phyloP scores from a whole-genome alignment of 2,888 invertebrate genomes.

The Hypercompe scribonia region DNA sequence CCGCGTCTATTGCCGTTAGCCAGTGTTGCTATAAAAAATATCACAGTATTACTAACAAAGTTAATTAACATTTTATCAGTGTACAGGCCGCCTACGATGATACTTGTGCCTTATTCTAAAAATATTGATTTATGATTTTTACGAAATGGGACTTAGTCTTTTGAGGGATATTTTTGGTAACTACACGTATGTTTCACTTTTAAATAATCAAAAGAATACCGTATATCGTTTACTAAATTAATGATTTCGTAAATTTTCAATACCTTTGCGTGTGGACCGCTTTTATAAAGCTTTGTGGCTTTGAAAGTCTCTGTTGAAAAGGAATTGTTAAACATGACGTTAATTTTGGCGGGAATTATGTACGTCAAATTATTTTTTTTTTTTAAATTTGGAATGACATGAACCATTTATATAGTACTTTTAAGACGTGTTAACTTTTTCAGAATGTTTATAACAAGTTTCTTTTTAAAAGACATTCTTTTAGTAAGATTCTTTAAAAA shows the following conservation, averaged over 20 bases:
- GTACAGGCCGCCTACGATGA: not conserved
- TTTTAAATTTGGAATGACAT: not conserved
- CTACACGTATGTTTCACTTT: not conserved
- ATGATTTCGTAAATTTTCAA: conserved; percentile 6
- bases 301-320: not conserved
- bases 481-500: not conserved
- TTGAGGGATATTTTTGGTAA: not conserved
- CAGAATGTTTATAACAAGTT: not conserved
- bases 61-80: not conserved
- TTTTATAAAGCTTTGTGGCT: not conserved
- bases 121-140: not conserved
- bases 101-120: not conserved
- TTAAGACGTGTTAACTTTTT: no score
- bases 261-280: not conserved
- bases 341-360: conserved; percentile 21
- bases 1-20: conserved; percentile 20
- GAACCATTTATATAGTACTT: not conserved
- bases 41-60: not conserved
- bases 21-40: not conserved
- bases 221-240: not conserved
- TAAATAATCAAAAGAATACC: not conserved
- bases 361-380: conserved; percentile 32
- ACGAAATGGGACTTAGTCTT: not conserved
- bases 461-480: not conserved
- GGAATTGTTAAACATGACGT: not conserved